A percentile compares a stretch with the other conserved stretches of the same genome.
phyloP scores from a whole-genome alignment of 2,113 vertebrate genomes.

The Apus apus region DNA sequence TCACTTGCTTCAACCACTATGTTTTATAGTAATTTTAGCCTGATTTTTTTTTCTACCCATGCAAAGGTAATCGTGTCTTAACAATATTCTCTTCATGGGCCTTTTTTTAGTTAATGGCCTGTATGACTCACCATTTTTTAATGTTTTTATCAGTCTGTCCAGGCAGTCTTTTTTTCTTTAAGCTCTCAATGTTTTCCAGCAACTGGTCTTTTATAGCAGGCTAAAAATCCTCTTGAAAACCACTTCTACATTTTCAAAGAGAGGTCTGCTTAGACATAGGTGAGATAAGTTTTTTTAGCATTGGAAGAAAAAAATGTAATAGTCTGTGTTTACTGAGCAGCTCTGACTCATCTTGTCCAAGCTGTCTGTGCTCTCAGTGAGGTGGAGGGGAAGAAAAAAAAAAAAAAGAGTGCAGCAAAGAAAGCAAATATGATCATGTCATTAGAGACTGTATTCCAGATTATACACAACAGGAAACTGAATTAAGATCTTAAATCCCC shows the following conservation, averaged over 20 bases:
- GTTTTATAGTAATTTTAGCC: neutral
- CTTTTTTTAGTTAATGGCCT: neutral
- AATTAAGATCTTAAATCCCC: neutral
- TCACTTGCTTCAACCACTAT: neutral
- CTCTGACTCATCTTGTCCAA: conserved; percentile 57
- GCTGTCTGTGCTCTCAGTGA: conserved; percentile 18
- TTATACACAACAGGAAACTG: neutral
- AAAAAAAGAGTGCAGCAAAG: neutral
- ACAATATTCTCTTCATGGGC: neutral
- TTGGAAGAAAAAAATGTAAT: neutral
- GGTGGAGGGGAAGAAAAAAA: neutral
- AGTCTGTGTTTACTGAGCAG: conserved; percentile 23
- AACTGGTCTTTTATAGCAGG: neutral
- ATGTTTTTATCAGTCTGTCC: neutral
- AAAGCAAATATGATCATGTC: neutral
- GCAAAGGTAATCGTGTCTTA: neutral
- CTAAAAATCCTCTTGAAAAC: neutral
- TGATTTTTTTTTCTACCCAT: neutral
- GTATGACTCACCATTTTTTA: conserved; percentile 16
- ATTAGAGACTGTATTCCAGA: neutral
- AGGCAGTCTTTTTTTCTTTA: neutral
- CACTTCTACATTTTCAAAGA: neutral
- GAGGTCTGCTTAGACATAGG: neutral
- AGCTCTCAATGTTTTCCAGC: neutral
- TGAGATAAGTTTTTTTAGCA: neutral